phyloP scores from a whole-genome alignment of 2,888 invertebrate genomes.

The Mellilla xanthometata region DNA sequence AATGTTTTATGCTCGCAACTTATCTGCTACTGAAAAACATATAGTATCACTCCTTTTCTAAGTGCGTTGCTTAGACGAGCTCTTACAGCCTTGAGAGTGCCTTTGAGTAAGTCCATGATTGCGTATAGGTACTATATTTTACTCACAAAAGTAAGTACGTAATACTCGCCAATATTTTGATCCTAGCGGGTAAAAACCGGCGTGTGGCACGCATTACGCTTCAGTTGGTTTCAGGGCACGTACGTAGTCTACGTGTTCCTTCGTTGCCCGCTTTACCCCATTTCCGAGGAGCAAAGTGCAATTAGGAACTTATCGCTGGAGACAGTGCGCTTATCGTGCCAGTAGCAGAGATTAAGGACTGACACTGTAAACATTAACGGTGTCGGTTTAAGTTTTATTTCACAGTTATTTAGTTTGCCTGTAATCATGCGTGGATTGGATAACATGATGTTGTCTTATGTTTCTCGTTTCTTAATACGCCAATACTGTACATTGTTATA shows the following conservation, averaged over 20 bases:
- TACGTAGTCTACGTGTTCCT: slow-evolving; percentile 55
- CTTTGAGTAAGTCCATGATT: no score
- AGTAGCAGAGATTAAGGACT: slow-evolving; percentile 7
- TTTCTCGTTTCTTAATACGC: no score
- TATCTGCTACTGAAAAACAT: not conserved
- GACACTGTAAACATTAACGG: slow-evolving; percentile 1
- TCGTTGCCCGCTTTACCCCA: slow-evolving; percentile 57
- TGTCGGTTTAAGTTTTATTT: not conserved
- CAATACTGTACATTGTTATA: no score
- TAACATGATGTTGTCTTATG: no score
- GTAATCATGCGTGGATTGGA: no score
- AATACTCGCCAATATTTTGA: slow-evolving; percentile 46
- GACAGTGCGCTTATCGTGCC: slow-evolving; percentile 41
- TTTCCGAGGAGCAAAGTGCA: slow-evolving; percentile 67
- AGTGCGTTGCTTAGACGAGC: slow-evolving; percentile 12
- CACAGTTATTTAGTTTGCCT: not conserved
- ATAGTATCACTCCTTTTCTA: slow-evolving; percentile 11
- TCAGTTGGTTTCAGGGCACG: slow-evolving; percentile 63
- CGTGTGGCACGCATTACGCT: slow-evolving; percentile 50
- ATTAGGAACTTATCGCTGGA: slow-evolving; percentile 69
- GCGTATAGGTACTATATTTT: no score
- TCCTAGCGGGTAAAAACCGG: slow-evolving; percentile 40
- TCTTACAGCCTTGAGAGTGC: slow-evolving; percentile 9
- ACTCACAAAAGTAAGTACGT: slow-evolving; percentile 38
- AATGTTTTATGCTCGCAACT: no score